phyloP scores from a whole-genome alignment of 2,113 vertebrate species.

The Paralichthys olivaceus region DNA sequence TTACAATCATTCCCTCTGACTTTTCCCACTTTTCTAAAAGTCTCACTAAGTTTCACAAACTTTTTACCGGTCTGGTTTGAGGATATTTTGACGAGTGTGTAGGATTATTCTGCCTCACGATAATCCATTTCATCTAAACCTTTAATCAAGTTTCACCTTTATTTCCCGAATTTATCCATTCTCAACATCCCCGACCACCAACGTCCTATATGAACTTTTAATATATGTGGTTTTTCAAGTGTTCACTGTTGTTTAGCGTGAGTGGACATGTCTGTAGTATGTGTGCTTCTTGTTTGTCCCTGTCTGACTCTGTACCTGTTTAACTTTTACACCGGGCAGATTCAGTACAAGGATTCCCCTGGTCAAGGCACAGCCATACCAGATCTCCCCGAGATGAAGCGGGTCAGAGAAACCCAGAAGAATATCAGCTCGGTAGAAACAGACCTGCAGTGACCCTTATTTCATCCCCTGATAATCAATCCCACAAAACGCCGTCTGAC shows the following conservation, averaged over 20 bases:
- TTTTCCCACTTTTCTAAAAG: neutral
- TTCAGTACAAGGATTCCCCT: slow-evolving; percentile 94
- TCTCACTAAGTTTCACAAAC: neutral
- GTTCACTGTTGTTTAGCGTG: slow-evolving; percentile 14
- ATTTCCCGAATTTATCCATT: no score
- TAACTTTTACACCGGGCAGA: slow-evolving; percentile 78
- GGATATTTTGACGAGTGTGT: neutral
- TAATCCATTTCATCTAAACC: neutral
- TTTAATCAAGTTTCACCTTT: no score
- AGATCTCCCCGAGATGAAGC: slow-evolving; percentile 95
- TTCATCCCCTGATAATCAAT: neutral
- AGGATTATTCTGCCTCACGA: neutral
- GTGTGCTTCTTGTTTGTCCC: slow-evolving; percentile 20
- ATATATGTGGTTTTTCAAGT: neutral
- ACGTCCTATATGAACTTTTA: neutral
- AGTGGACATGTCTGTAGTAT: slow-evolving; percentile 28
- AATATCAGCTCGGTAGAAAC: slow-evolving; percentile 96
- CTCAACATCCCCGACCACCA: neutral
- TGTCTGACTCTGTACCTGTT: slow-evolving; percentile 55
- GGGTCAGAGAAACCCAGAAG: slow-evolving; percentile 95
- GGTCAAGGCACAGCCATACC: slow-evolving; percentile 94
- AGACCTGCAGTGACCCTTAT: slow-evolving; percentile 37
- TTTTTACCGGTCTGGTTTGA: neutral
- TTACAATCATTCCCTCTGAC: slow-evolving; percentile 5
- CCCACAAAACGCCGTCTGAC: slow-evolving; percentile 10